A percentile compares a stretch with the other conserved stretches of the same genome.
Conservation (phyloP, 2,797 vertebrate genomes). For the Siniperca undulata region DNA sequence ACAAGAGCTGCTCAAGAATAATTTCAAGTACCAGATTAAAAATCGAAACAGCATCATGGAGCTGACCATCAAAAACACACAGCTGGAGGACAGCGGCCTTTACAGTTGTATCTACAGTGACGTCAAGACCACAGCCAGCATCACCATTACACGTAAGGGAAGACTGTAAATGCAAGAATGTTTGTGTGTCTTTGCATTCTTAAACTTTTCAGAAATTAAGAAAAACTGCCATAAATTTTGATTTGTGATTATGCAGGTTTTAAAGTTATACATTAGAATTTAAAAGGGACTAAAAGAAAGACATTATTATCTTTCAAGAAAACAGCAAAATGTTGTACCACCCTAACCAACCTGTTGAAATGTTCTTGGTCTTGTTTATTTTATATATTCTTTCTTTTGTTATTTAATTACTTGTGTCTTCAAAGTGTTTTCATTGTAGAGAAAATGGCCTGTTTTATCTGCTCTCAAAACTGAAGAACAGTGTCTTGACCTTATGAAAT, state of each 20-base stretch:
- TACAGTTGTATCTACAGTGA: conserved; percentile 90
- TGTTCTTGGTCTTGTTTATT: too few relatives aligned
- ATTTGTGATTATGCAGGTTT: background rate
- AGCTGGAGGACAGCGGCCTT: conserved; percentile 89
- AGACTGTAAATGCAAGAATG: background rate
- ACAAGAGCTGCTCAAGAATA: conserved; percentile 80
- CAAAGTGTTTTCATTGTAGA: background rate
- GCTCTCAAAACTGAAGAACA: background rate
- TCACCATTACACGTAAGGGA: conserved; percentile 90
- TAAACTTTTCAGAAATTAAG: background rate
- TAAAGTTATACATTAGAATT: background rate
- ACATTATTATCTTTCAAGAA: background rate
- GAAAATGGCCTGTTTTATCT: background rate
- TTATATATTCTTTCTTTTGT: background rate
- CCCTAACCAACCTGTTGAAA: background rate
- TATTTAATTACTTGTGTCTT: background rate
- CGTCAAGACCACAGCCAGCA: conserved; percentile 85
- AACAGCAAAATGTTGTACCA: background rate
- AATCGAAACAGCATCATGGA: conserved; percentile 84
- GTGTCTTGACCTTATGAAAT: background rate
- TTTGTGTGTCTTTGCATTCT: background rate
- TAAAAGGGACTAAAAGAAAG: background rate
- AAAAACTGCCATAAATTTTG: background rate
- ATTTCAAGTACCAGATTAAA: conserved; percentile 90
- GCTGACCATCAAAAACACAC: conserved; percentile 86